Base-by-base conservation (phyloP, 1,140 invertebrate species). In the Oppia nitens region DNA sequence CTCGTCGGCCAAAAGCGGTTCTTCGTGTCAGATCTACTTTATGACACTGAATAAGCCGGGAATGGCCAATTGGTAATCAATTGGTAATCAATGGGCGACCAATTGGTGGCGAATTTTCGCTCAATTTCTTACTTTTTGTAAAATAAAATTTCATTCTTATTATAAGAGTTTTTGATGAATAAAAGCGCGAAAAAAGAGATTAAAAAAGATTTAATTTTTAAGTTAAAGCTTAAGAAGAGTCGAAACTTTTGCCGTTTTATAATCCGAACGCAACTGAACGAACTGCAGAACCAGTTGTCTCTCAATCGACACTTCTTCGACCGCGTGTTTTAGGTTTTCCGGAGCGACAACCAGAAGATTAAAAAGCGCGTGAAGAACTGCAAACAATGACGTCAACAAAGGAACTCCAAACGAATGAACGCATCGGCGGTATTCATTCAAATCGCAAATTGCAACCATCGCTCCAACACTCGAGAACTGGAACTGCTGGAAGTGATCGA, bases 41-140 rank as follows among this genome's bases (percentile, higher is more conserved):
- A 98, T 98, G 95, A 98, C 95, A 64, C 79, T 98, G 65, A 98
- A 97, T 75, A 97, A 97, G 77, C 93, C 94, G 52, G 93, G 94
- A 64, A 90, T 98, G 83, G 87, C 90, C 68, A 98, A 98, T 77
- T 98, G 94, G 94, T 98, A 72, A 17, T n/a, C n/a, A n/a, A n/a
- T n/a, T n/a, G n/a, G n/a, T n/a, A n/a, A n/a, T n/a, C n/a, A n/a
- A n/a, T n/a, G n/a, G n/a, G n/a, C n/a, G n/a, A n/a, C n/a, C n/a
- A n/a, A n/a, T n/a, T n/a, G n/a, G n/a, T n/a, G n/a, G n/a, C n/a
- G n/a, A n/a, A n/a, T n/a, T n/a, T n/a, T n/a, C n/a, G n/a, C n/a
- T n/a, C n/a, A n/a, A n/a, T n/a, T n/a, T n/a, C n/a, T n/a, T n/a
- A n/a, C n/a, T n/a, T n/a, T n/a, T n/a, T n/a, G n/a, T n/a, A n/a